Conservation (phyloP, 2,888 invertebrate genomes). For the Myopa tessellatipennis region DNA sequence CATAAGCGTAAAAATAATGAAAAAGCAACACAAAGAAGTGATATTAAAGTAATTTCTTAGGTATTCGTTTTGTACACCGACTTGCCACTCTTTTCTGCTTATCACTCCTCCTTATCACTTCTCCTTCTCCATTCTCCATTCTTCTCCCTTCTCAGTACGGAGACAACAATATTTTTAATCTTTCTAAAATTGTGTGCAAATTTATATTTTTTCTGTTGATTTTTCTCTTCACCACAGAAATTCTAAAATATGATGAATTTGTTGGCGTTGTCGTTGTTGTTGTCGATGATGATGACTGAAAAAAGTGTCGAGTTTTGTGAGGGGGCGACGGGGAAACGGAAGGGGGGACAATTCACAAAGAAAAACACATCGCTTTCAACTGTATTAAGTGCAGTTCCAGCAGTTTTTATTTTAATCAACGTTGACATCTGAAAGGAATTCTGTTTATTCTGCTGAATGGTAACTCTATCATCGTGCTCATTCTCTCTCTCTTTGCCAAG, state of each 20-base stretch:
- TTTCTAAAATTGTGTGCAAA: neutral
- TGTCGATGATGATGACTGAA: neutral
- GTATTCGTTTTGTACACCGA: no score
- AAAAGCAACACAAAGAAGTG: no score
- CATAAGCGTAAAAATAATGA: no score
- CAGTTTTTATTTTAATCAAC: conserved; percentile 10
- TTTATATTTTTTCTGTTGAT: neutral
- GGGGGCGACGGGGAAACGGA: neutral
- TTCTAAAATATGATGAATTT: neutral
- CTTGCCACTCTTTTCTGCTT: no score
- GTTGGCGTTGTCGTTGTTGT: no score
- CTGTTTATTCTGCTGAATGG: neutral
- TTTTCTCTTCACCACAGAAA: neutral
- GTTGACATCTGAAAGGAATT: neutral
- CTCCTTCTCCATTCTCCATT: no score
- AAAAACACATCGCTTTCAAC: neutral
- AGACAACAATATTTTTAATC: neutral
- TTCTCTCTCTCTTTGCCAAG: neutral
- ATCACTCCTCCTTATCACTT: no score
- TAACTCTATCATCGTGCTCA: neutral
- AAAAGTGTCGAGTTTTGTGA: neutral
- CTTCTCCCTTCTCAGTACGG: neutral
- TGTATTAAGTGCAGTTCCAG: neutral
- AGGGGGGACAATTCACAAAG: neutral
- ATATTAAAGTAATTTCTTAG: no score